Base-by-base conservation (phyloP, 2,797 vertebrate species). In the Mormyrops attenuatus region DNA sequence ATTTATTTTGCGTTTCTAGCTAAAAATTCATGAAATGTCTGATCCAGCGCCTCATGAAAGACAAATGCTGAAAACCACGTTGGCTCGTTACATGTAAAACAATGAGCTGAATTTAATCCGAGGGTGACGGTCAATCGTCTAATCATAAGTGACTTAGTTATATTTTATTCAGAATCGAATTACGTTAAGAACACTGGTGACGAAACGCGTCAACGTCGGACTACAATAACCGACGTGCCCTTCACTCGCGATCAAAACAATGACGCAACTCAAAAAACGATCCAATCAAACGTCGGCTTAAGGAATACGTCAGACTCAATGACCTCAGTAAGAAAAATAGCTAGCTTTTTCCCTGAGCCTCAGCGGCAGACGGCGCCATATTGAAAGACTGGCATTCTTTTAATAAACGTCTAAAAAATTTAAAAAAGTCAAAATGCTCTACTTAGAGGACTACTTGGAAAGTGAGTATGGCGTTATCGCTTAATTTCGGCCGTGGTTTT, bases 381-480 rank as follows among this genome's bases (percentile, higher is more conserved):
- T 99, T 98, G 98, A 95, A 98, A 97, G 96, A 94, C 93, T 94
- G 93, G 47, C 91, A 90, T 92, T 87, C 49, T 94, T 92, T 77
- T 49, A 11, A 89, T 90, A 95, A 95, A 94, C 93, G 87, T 0
- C 9, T 3, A 84, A 93, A 95, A 93, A 92, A 55, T 22, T 30
- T 13, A n/a, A 88, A 89, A 92, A 89, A 89, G 92, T 91, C 95
- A 95, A 93, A 92, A 99, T 99, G 98, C 93, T 99, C 95, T 99
- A 99, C 95, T 94, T 99, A 93, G 98, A 99, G 92, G 98, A 99
- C 93, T 99, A 99, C 93, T 96, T 99, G 90, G 98, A 99, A 93
- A 99, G 98, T 99, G 95, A 99, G 98, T 98, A 95, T 66, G n/a
- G 9, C 15, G 2, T 26, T 13, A 0, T 0, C 6, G 1, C 53